Base-by-base conservation (phyloP, 2,888 invertebrate genomes). In the Zaprionus lineosus region DNA sequence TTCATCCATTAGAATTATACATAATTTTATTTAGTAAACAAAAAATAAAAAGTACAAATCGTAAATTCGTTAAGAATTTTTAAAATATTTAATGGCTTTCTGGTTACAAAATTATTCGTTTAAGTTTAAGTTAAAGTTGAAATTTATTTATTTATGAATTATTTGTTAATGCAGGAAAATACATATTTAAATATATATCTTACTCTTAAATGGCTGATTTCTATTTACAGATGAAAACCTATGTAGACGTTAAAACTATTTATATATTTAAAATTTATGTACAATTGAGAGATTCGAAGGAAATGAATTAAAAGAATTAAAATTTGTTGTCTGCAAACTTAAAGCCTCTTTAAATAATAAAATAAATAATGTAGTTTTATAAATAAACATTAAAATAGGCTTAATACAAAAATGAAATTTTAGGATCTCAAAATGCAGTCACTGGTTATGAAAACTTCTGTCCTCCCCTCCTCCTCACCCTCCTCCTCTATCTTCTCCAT, bases 401-500 rank as follows among this genome's bases (percentile, higher is more conserved):
- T 21, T 34, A 11, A 48, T 71, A 74, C 71, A 77, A 77, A 58
- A 67, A 37, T 36, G 28, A 33, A 40, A 39, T 26, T 24, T 8
- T 37, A 34, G 33, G 33, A 53, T 34, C 18, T 14, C n/a, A 53
- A 77, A 82, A 82, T 82, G 82, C 82, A 82, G 83, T 82, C 84
- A 82, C 84, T 82, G 84, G 84, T 64, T 60, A 61, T 47, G 12
- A 34, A 50, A 47, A 58, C 18, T 28, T n/a, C n/a, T n/a, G n/a
- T n/a, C n/a, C n/a, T n/a, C n/a, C n/a, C n/a, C n/a, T n/a, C n/a
- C n/a, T n/a, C n/a, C n/a, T n/a, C n/a, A n/a, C n/a, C n/a, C n/a
- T n/a, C n/a, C n/a, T n/a, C n/a, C n/a, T n/a, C n/a, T n/a, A n/a
- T n/a, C n/a, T n/a, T n/a, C n/a, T n/a, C n/a, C n/a, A n/a, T n/a